A percentile compares a stretch with the other conserved stretches of the same genome.
These are phyloP conservation scores for Podarcis siculus DNA, from an alignment of 2,797 vertebrate species.

Conservation along the genomic window DNA sequence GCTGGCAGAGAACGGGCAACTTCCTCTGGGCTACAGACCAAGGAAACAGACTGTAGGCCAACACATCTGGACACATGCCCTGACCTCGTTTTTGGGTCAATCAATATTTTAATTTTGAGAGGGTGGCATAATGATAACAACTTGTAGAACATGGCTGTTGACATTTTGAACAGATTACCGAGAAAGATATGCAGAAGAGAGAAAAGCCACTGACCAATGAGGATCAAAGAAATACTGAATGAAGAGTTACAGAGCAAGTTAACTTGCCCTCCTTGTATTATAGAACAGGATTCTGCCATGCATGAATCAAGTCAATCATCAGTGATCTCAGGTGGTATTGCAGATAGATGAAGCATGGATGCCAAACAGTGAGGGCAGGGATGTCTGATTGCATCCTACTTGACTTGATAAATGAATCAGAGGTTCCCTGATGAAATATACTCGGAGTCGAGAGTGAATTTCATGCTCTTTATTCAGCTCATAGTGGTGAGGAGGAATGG, in stretches of 20 bases:
- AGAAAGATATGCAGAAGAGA: slow-evolving; percentile 23
- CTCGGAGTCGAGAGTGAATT: no score
- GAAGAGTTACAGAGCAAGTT: neutral
- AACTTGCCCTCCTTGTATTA: neutral
- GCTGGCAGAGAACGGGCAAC: neutral
- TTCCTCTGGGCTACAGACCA: slow-evolving; percentile 9
- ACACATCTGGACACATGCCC: neutral
- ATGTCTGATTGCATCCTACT: no score
- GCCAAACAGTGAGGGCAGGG: no score
- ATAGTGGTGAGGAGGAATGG: no score
- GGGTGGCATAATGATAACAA: neutral
- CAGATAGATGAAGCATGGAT: no score
- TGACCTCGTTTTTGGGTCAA: slow-evolving; percentile 9
- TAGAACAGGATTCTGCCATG: neutral
- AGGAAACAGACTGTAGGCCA: neutral
- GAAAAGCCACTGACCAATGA: neutral
- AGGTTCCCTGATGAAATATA: no score
- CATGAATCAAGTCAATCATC: neutral
- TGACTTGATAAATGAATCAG: no score
- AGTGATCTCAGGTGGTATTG: neutral
- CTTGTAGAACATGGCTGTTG: neutral
- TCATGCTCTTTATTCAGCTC: no score
- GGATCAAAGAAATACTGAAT: slow-evolving; percentile 50
- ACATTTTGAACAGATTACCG: slow-evolving; percentile 11
- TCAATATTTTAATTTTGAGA: slow-evolving; percentile 35